Percentiles rank a stretch among this genome's conserved stretches.
These are phyloP conservation scores for Nothoprocta pentlandii DNA, from an alignment of 2,113 vertebrate genomes.

Conservation along the genomic window DNA sequence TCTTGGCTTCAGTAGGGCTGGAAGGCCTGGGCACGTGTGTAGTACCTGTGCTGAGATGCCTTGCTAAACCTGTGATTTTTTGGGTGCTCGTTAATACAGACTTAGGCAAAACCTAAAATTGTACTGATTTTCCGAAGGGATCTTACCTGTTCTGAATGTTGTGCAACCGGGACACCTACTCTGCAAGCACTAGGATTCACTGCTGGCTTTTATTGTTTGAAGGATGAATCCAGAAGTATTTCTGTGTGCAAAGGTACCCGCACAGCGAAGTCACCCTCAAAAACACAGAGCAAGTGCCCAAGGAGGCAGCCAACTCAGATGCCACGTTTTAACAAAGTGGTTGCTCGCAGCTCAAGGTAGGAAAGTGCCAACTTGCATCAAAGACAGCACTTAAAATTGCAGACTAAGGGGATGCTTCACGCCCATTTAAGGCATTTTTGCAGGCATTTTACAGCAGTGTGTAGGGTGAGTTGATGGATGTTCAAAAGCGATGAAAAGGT, in stretches of 20 bases:
- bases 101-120: background rate
- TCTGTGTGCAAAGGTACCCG: background rate
- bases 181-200: background rate
- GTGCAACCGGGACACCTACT: background rate
- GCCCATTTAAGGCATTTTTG: background rate
- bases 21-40: rapidly evolving
- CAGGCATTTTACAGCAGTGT: background rate
- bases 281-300: background rate
- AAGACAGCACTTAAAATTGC: background rate
- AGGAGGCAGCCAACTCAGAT: background rate
- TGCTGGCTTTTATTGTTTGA: background rate
- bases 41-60: background rate
- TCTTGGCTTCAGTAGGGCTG: background rate
- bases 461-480: background rate
- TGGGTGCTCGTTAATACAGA: background rate
- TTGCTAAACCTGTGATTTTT: background rate
- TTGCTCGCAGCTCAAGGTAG: background rate
- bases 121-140: background rate
- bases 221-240: background rate
- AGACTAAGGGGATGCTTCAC: background rate
- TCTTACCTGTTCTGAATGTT: background rate
- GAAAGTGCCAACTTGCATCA: background rate
- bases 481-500: background rate
- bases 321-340: background rate
- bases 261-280: background rate